These are phyloP conservation scores for Trachymyrmex cornetzi DNA, from an alignment of 1,140 invertebrate genomes.

Conservation along the genomic window DNA sequence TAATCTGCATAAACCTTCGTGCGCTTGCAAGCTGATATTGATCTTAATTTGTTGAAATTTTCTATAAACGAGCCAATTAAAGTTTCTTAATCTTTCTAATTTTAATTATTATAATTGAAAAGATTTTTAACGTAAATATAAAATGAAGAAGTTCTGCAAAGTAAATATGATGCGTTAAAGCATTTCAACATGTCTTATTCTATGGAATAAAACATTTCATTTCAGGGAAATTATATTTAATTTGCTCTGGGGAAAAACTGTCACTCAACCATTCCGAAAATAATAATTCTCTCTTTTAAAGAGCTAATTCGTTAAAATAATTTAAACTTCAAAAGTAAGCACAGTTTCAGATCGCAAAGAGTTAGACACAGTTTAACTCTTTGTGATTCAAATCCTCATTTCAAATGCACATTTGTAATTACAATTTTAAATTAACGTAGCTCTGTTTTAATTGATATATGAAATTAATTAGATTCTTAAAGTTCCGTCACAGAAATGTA, in stretches of 20 bases:
- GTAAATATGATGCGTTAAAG: background rate
- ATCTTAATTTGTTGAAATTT: background rate
- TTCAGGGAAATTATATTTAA: background rate
- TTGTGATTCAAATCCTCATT: background rate
- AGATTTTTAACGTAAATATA: background rate
- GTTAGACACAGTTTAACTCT: background rate
- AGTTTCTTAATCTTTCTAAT: background rate
- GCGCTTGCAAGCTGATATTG: background rate
- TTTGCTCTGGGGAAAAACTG: background rate
- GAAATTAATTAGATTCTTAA: background rate
- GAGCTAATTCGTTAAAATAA: conserved; percentile 1
- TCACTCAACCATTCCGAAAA: background rate
- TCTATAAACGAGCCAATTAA: background rate
- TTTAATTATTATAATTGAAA: background rate
- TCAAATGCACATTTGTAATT: conserved; percentile 1
- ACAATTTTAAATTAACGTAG: conserved; percentile 1
- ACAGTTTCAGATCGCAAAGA: too few relatives aligned
- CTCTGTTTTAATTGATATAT: conserved; percentile 14
- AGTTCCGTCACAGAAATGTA: background rate
- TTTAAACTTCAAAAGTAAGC: background rate
- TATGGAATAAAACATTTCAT: background rate
- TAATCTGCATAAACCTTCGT: background rate
- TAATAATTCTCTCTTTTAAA: conserved; percentile 5
- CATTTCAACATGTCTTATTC: background rate
- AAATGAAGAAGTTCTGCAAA: background rate